Conservation (phyloP, 2,113 vertebrate species). For the Phylloscopus whistleri region DNA sequence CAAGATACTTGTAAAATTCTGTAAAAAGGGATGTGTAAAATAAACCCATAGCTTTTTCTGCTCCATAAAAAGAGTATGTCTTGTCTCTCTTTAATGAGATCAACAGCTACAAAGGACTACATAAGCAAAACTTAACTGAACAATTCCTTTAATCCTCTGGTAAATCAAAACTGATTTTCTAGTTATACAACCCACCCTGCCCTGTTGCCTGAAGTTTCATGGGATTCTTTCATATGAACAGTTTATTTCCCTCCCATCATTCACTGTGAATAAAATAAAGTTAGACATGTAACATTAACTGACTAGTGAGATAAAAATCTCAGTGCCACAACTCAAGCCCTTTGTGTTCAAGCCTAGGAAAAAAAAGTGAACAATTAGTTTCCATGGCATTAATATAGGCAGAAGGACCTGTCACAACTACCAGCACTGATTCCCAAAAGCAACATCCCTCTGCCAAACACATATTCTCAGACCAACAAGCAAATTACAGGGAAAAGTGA, state of each 20-base stretch:
- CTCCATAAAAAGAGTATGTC: not conserved
- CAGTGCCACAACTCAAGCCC: not conserved
- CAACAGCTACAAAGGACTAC: not conserved
- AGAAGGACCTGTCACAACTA: not conserved
- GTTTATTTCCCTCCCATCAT: not conserved
- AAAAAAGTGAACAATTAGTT: not conserved
- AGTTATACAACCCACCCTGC: not conserved
- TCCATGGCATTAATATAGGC: not conserved
- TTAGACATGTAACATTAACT: not conserved
- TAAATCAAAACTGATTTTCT: not conserved
- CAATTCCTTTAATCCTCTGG: not conserved
- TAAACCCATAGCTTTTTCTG: not conserved
- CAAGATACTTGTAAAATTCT: not conserved
- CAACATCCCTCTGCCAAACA: not conserved
- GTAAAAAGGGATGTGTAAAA: not conserved
- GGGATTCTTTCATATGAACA: not conserved
- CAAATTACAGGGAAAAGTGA: not conserved
- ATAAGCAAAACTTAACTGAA: not conserved
- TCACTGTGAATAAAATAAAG: not conserved
- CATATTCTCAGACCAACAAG: not conserved
- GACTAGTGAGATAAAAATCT: not conserved
- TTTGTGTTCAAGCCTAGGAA: not conserved
- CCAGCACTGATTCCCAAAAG: not conserved
- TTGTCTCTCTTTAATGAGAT: not conserved
- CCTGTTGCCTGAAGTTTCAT: not conserved